Base-by-base conservation (phyloP, 30 jellyfish, hydroid and myxozoan species). In the Pseudorhiza aurosa region DNA sequence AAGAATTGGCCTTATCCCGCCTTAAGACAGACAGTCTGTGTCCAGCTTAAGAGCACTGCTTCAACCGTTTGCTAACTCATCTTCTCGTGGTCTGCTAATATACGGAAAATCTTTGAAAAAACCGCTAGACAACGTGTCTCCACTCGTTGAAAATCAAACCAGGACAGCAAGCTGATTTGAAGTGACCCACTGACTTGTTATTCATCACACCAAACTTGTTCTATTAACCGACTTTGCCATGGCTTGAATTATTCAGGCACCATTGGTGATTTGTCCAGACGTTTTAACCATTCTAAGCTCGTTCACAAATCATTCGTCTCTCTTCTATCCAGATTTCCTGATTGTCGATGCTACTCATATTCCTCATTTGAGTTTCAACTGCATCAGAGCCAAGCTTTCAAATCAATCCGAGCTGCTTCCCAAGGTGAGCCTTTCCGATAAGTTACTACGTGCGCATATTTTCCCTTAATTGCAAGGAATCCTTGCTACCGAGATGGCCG, bases 71-170 rank as follows among this genome's bases (percentile, higher is more conserved):
- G n/a, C n/a, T n/a, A n/a, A n/a, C n/a, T n/a, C n/a, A n/a, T n/a
- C n/a, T n/a, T n/a, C n/a, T n/a, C n/a, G n/a, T n/a, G 22, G 25
- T 8, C 22, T 47, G 22, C 27, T 3, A 47, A 47, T 47, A 8
- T 47, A 17, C n/a, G 25, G 12, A 47, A 47, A 47, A 8, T 6
- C 21, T 15, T 47, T 6, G 8, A 47, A 6, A 10, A 11, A 26
- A 30, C 75, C 75, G 22, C 75, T 26, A 33, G 75, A 60, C 53
- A 26, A 14, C 17, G n/a, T 28, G 75, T 26, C 75, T 60, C 75
- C 75, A 60, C 28, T 9, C 17, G 12, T 60, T 26, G 18, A 57
- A 30, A 60, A 29, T n/a, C 75, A 26, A 60, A 60, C 75, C 17
- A 6, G 24, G 43, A 8, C 28, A 60, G 33, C 14, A n/a, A 26